Base-by-base conservation (phyloP, 2,797 vertebrate genomes). In the Siniperca obscura region DNA sequence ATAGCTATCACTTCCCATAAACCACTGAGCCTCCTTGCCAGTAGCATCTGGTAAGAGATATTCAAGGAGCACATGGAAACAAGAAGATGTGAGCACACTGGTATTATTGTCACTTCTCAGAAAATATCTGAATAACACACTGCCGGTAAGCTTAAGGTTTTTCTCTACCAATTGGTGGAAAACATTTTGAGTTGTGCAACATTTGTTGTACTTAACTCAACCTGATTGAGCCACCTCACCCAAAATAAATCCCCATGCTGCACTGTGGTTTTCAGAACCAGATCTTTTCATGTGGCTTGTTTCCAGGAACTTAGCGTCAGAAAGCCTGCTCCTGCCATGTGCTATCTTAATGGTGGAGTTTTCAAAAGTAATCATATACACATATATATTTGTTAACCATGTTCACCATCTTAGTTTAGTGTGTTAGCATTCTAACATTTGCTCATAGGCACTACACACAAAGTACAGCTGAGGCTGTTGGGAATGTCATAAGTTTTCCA, bases 1-100 rank as follows among this genome's bases (percentile, higher is more conserved):
- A 76, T 80, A 83, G 77, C 70, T n/a, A 42, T 76, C 25, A 4
- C 46, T 81, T 78, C 64, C 65, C 68, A 77, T 83, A 82, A 91
- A 90, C 70, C 57, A 27, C 52, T 2, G 44, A 59, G 67, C 60
- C 30, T 69, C 21, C 8, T 38, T 46, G 57, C 21, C 55, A 73
- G 4, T 17, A 46, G 64, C 53, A 38, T 70, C 62, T 77, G 56
- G 50, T 30, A 53, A 59, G 53, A 75, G 68, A 78, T 52, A 34
- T 56, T 67, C 36, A 84, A 76, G 34, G 38, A 62, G 25, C 34
- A 22, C 12, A 52, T 10, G 11, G 53, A 80, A 50, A 81, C n/a
- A 55, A 65, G 42, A 70, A 25, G 21, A 44, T 4, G 9, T 25
- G 25, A 62, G 53, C 12, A n/a, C 27, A 22, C 52, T 27, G 3